Conservation (phyloP, 2,797 vertebrate species). For the Platyrinchus mystaceus region DNA sequence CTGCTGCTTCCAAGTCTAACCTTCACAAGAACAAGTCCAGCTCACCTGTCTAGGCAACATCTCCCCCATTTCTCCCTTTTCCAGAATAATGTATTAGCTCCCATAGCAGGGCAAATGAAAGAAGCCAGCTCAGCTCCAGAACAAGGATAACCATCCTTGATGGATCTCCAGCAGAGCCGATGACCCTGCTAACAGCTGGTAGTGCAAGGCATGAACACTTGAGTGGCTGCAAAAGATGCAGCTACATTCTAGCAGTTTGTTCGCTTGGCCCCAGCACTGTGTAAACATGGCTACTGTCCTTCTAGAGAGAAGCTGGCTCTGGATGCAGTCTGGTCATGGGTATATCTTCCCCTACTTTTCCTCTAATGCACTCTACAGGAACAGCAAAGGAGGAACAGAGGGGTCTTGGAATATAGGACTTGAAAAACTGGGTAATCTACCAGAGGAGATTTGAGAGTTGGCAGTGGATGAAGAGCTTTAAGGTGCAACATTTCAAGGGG, state of each 20-base stretch:
- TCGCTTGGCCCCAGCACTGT: background rate
- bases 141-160: background rate
- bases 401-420: background rate
- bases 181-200: background rate
- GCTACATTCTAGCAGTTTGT: background rate
- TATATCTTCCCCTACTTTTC: background rate
- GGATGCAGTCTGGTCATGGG: background rate
- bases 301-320: background rate
- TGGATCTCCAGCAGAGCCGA: accelerated
- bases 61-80: background rate
- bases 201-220: accelerated
- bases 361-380: background rate
- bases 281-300: background rate
- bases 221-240: background rate
- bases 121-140: background rate
- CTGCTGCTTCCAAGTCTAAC: background rate
- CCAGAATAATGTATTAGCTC: background rate
- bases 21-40: background rate
- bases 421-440: background rate
- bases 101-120: background rate
- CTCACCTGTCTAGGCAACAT: background rate
- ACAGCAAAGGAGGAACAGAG: background rate
- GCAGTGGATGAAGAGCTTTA: background rate
- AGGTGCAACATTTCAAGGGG: background rate
- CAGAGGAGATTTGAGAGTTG: background rate